Conservation (phyloP, 2,113 vertebrate species). For the Riparia riparia region DNA sequence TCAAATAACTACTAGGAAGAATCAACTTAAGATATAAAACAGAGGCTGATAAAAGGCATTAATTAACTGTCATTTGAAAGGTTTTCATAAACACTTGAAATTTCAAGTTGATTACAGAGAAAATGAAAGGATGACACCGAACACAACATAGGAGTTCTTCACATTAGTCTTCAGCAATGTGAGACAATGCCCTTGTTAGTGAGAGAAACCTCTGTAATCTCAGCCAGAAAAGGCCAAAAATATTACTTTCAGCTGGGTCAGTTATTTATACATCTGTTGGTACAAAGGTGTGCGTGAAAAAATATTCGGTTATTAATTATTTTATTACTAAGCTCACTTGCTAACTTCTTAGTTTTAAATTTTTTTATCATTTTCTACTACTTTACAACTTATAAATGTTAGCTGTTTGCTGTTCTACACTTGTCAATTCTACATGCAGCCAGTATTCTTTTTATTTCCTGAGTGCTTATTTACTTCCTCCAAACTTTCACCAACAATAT, state of each 20-base stretch:
- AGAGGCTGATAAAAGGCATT: not conserved
- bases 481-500: not conserved
- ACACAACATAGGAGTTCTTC: not conserved
- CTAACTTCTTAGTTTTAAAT: not conserved
- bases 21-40: not conserved
- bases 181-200: not conserved
- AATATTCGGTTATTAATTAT: not conserved
- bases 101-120: not conserved
- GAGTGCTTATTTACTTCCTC: not conserved
- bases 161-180: not conserved
- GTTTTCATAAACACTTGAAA: not conserved
- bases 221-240: not conserved
- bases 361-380: not conserved
- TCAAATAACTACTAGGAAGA: not conserved
- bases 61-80: not conserved
- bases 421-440: not conserved
- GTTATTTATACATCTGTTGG: not conserved
- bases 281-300: not conserved
- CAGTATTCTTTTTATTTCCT: not conserved
- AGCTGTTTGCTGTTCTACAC: not conserved
- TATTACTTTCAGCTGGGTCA: not conserved
- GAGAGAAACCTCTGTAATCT: not conserved
- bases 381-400: not conserved
- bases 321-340: not conserved
- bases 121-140: not conserved